Evolutionary conservation across 2,113 vertebrate genomes (phyloP), one percentile per base, ranked within the genome.

Genomic region (Catharus fuscescens): DNA sequence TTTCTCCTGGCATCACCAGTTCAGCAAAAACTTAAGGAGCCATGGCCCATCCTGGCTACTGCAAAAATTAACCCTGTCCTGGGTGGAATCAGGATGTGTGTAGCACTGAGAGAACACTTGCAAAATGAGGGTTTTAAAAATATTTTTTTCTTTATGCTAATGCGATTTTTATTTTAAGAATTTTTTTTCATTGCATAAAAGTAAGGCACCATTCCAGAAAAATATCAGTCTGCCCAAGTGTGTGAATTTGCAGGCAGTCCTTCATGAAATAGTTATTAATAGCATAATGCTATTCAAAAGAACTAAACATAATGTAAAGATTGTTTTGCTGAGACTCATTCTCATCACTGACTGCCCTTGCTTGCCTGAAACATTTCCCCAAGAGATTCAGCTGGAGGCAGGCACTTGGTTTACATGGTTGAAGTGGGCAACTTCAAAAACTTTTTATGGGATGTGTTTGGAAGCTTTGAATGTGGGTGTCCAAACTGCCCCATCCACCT

Each of bases 121-220:
- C 6, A 86, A 76, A 88, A 42, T 48, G 9, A 32, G 7, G 3
- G 0, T 0, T 8, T 45, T 36, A 20, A 40, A 40, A 40, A 3
- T 26, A 14, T 17, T 29, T 26, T 89, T 65, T 12, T 74, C 74
- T 48, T 6, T 20, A 40, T 29, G 54, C 9, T 4, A 59, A 10
- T 65, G 12, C 5, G 5, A 57, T 62, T 70, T 12, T 13, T 59
- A 20, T 34, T 74, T 86, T 28, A 28, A 36, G 8, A 61, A 5
- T 42, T 93, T 54, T 59, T 91, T 53, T 19, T 72, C 29, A 28
- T 29, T 60, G 29, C 1, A 0, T 57, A 31, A n/a, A 76, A 59
- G 17, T 32, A 74, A 59, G n/a, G 18, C 19, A 71, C 18, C 3
- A 16, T 8, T 74, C 52, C 18, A 78, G 87, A 65, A 52, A 65